phyloP scores from a whole-genome alignment of 2,888 invertebrate genomes.

The Cheilosia urbana region DNA sequence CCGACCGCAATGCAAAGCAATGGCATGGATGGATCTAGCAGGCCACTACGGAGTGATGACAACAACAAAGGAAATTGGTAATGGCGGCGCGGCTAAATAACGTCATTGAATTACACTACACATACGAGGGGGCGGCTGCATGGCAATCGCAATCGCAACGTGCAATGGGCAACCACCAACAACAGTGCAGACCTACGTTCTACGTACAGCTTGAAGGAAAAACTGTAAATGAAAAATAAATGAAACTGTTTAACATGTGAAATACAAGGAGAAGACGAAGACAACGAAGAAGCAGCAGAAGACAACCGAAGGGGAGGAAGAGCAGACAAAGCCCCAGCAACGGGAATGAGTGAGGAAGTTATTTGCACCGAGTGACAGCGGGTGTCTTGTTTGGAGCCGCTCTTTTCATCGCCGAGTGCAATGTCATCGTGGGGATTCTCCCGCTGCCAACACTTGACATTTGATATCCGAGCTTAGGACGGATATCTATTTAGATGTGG shows the following conservation, averaged over 20 bases:
- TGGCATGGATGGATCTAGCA: not conserved
- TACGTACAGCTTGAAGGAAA: constrained; percentile 41
- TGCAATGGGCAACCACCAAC: constrained; percentile 6
- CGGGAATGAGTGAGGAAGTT: constrained; percentile 68
- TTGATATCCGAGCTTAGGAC: constrained; percentile 52
- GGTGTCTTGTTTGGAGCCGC: constrained; percentile 70
- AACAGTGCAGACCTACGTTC: not conserved
- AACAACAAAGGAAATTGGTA: constrained; percentile 69
- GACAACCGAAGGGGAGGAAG: constrained; percentile 25
- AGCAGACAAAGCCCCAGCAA: constrained; percentile 24
- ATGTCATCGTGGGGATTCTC: constrained; percentile 68
- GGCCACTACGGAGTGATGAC: constrained; percentile 31
- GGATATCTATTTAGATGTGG: constrained; percentile 1
- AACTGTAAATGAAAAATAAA: constrained; percentile 72
- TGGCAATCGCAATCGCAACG: constrained; percentile 36
- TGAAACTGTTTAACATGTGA: constrained; percentile 67
- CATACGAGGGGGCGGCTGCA: constrained; percentile 43
- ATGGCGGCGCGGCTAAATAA: constrained; percentile 64
- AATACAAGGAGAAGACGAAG: constrained; percentile 33
- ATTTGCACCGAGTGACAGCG: constrained; percentile 70
- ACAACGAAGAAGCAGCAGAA: not conserved
- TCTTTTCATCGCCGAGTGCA: constrained; percentile 68
- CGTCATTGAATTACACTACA: constrained; percentile 73
- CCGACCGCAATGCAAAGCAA: constrained; percentile 27
- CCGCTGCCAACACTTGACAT: constrained; percentile 60